Conservation (phyloP, 2,113 vertebrate genomes). For the Eublepharis macularius region DNA sequence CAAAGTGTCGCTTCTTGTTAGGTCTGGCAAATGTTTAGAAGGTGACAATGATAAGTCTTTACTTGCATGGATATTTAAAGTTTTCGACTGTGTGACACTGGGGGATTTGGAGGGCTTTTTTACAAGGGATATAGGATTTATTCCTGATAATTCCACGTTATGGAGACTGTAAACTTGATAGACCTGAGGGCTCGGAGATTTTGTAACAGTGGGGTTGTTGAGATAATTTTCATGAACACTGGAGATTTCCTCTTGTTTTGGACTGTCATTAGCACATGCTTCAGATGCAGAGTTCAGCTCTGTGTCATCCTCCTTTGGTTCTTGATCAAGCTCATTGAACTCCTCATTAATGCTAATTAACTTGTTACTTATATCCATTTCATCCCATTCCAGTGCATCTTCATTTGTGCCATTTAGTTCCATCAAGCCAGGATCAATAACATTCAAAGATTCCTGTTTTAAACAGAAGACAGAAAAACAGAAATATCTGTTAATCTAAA, state of each 20-base stretch:
- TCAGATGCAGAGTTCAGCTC: constrained; percentile 58
- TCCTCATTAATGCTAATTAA: constrained; percentile 83
- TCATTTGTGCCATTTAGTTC: constrained; percentile 84
- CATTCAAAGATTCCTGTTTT: constrained; percentile 82
- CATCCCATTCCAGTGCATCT: constrained; percentile 97
- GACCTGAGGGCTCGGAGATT: constrained; percentile 72
- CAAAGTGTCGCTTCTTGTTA: constrained; percentile 74
- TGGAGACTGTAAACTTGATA: constrained; percentile 94
- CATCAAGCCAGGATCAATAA: constrained; percentile 87
- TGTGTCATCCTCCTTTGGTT: constrained; percentile 56
- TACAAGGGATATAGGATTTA: constrained; percentile 72
- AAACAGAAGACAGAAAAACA: constrained; percentile 18
- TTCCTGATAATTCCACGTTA: constrained; percentile 80
- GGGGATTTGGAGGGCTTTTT: constrained; percentile 65
- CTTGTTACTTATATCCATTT: constrained; percentile 90
- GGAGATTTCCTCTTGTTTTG: constrained; percentile 60
- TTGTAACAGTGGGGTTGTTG: constrained; percentile 55
- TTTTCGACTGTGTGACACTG: constrained; percentile 67
- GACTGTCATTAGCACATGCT: constrained; percentile 46
- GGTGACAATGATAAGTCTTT: constrained; percentile 94
- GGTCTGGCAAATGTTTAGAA: constrained; percentile 89
- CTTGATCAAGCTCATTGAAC: constrained; percentile 73
- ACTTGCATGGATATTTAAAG: constrained; percentile 84
- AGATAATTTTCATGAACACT: constrained; percentile 46
- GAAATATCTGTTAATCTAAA: constrained; percentile 42